Conservation (phyloP, 2,888 invertebrate genomes). For the Andricus quercusramuli region DNA sequence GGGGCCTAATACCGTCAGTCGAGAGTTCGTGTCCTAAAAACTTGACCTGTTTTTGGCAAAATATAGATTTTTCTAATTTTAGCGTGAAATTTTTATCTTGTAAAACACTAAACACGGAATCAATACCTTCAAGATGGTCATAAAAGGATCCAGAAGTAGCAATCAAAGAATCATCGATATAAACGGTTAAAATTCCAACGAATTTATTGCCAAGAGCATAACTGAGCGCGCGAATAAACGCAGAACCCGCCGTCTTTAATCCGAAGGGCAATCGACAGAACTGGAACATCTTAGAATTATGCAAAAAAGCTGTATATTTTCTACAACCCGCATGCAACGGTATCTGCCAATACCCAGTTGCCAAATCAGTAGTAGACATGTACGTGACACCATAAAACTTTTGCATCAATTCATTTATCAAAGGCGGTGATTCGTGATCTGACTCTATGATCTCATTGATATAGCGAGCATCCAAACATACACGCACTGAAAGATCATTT, state of each 20-base stretch:
- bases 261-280: constrained; percentile 66
- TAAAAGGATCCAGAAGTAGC: too few relatives aligned
- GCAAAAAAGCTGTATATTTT: constrained; percentile 57
- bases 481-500: constrained; percentile 64
- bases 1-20: constrained; percentile 42
- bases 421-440: constrained; percentile 61
- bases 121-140: too few relatives aligned
- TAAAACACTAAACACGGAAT: constrained; percentile 6
- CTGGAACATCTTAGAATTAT: constrained; percentile 56
- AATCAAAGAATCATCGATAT: too few relatives aligned
- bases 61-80: constrained; percentile 59
- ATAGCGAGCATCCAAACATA: constrained; percentile 67
- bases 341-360: constrained; percentile 61
- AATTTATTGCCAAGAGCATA: too few relatives aligned
- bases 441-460: constrained; percentile 64
- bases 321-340: constrained; percentile 50
- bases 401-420: constrained; percentile 52
- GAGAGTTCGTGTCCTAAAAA: constrained; percentile 52
- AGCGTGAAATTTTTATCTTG: constrained; percentile 55
- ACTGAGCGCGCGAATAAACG: constrained; percentile 55
- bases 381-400: constrained; percentile 49
- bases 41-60: constrained; percentile 45
- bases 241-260: constrained; percentile 60
- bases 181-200: too few relatives aligned
- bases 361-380: constrained; percentile 57